A percentile compares a stretch with the other conserved stretches of the same genome.
phyloP scores from a whole-genome alignment of 2,797 vertebrate species.

The Phalanger gymnotis region DNA sequence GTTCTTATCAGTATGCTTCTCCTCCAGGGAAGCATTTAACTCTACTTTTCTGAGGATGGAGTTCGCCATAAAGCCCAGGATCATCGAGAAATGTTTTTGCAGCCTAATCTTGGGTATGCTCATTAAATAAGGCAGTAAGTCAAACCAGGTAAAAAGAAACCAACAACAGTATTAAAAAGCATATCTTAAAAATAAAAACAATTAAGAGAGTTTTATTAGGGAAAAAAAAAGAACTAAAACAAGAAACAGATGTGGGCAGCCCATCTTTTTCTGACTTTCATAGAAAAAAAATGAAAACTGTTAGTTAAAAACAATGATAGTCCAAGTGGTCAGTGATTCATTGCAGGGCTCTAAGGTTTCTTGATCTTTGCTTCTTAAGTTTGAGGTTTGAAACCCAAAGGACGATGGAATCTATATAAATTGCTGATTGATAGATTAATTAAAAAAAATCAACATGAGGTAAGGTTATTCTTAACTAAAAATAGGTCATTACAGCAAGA shows the following conservation, averaged over 20 bases:
- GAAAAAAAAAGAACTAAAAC: background rate
- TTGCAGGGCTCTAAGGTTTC: conserved; percentile 63
- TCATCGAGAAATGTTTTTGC: background rate
- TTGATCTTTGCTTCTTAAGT: conserved; percentile 63
- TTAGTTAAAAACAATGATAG: background rate
- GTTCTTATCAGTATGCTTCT: conserved; percentile 5
- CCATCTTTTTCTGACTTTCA: conserved; percentile 9
- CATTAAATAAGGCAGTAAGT: conserved; percentile 28
- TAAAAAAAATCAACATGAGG: conserved; percentile 67
- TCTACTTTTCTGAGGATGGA: conserved; percentile 4
- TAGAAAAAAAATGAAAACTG: conserved; percentile 22
- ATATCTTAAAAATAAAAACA: conserved; percentile 22
- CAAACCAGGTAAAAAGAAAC: conserved; percentile 29
- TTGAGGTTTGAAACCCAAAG: conserved; percentile 50
- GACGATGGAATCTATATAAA: conserved; percentile 64
- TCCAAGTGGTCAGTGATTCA: conserved; percentile 52
- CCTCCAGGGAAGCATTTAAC: conserved; percentile 24
- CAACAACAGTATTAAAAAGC: background rate
- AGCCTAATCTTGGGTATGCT: conserved; percentile 5
- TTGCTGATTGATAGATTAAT: conserved; percentile 63
- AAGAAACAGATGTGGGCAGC: background rate
- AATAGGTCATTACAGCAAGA: conserved; percentile 31
- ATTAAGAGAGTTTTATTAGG: background rate
- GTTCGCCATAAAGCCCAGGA: conserved; percentile 29
- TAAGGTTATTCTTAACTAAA: conserved; percentile 37